Percentiles rank a stretch among this genome's conserved stretches.
These are phyloP conservation scores for Rotaria macrura DNA, from an alignment of 2,888 invertebrate genomes.

Conservation along the genomic window DNA sequence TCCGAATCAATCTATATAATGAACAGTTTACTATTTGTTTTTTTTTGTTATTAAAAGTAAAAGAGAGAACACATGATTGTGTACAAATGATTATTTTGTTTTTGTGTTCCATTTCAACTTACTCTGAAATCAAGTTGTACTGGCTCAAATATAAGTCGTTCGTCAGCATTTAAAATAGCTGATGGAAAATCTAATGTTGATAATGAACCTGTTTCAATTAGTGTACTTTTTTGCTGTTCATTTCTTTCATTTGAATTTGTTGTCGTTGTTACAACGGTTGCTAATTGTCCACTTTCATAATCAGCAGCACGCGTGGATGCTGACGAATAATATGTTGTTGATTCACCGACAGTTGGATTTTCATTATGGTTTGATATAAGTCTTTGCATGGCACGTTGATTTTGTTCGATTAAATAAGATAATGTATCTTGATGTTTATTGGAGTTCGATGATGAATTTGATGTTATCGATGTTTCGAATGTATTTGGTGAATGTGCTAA, in stretches of 20 bases:
- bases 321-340: background rate
- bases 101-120: no score
- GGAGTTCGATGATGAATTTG: background rate
- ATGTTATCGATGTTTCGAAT: slow-evolving; percentile 12
- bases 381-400: background rate
- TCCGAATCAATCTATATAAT: background rate
- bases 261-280: background rate
- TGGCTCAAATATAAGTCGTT: background rate
- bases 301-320: background rate
- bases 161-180: background rate
- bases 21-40: no score
- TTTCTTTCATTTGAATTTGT: background rate
- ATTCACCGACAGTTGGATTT: no score
- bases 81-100: no score
- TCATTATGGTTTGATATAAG: background rate
- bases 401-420: slow-evolving; percentile 13
- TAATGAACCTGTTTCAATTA: slow-evolving; percentile 13
- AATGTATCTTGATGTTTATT: background rate
- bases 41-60: no score
- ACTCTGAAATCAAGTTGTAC: background rate
- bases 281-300: slow-evolving; percentile 6
- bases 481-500: slow-evolving; percentile 11
- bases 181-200: background rate
- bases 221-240: background rate
- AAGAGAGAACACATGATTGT: no score